Base-by-base conservation (phyloP, 2,888 invertebrate genomes). In the Dynastes tityus region DNA sequence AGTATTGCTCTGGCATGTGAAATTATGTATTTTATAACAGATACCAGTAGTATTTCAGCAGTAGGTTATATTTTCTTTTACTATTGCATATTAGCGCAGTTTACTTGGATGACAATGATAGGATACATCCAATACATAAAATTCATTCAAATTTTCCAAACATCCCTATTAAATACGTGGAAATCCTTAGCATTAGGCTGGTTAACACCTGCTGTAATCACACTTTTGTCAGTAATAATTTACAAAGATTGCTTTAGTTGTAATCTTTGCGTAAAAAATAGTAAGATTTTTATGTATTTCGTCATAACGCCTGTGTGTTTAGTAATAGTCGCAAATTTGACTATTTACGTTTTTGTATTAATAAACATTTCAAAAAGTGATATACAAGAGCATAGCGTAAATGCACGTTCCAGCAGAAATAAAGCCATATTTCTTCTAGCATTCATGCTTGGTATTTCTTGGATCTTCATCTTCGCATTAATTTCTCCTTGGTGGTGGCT, bases 391-490 rank as follows among this genome's bases (percentile, higher is more conserved):
- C 22, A 74, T 3, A 61, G 27, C 22, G 29, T 27, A 1, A 61
- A 27, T 27, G 40, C 51, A 27, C 29, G 61, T 13, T 27, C 22
- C 6, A 61, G 22, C 9, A 61, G 55, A 22, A 74, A 61, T 29
- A 40, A 40, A 13, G 73, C 73, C 8, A 27, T 45, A 1, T 13
- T 74, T 27, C 22, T 74, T 5, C 22, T 74, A n/a, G 40, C 73
- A 13, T 74, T 74, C 13, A 45, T 74, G 27, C 49, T 74, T 40
- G 73, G 73, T 6, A 40, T 74, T 45, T 74, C 73, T 1, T 74
- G 73, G 73, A 74, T 74, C 27, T 74, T 74, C 61, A 74, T 74
- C 45, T 61, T 74, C 8, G 49, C 61, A 16, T 74, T 74, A 6
- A 74, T 74, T 27, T 40, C 45, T 6, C 73, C 73, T 55, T 74